A percentile compares a stretch with the other conserved stretches of the same genome.
Evolutionary conservation across 2,888 invertebrate species (phyloP).

Genomic region (Thecocarcelia acutangulata): DNA sequence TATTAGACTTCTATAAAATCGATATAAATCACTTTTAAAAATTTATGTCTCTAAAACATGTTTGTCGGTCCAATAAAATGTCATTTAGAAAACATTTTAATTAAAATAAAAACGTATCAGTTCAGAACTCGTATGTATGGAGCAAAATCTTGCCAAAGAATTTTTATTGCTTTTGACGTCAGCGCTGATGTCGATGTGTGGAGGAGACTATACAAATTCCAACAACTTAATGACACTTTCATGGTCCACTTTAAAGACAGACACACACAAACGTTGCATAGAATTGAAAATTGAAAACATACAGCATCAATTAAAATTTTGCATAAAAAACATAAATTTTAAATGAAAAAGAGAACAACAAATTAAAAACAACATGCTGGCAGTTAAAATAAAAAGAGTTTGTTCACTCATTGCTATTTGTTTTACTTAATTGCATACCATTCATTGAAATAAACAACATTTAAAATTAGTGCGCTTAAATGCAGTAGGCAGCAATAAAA

Average conservation of each 20-base stretch:
- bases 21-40: conserved; percentile 1
- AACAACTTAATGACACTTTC: conserved; percentile 28
- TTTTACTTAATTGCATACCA: no score
- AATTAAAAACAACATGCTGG: background rate
- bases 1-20: background rate
- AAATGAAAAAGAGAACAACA: conserved; percentile 17
- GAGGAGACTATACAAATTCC: conserved; percentile 15
- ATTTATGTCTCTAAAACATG: background rate
- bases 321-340: conserved; percentile 38
- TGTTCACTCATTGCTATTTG: no score
- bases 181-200: background rate
- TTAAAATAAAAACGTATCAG: conserved; percentile 29
- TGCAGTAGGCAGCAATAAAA: no score
- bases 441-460: no score
- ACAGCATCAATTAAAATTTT: conserved; percentile 46
- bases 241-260: conserved; percentile 14
- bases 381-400: no score
- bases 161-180: conserved; percentile 47
- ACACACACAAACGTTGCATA: background rate
- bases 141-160: conserved; percentile 28
- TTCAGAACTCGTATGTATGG: background rate
- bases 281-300: conserved; percentile 4
- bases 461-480: no score
- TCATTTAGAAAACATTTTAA: conserved; percentile 33
- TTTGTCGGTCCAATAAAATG: conserved; percentile 25